phyloP scores from a whole-genome alignment of 2,113 vertebrate genomes.

The Pavo muticus region DNA sequence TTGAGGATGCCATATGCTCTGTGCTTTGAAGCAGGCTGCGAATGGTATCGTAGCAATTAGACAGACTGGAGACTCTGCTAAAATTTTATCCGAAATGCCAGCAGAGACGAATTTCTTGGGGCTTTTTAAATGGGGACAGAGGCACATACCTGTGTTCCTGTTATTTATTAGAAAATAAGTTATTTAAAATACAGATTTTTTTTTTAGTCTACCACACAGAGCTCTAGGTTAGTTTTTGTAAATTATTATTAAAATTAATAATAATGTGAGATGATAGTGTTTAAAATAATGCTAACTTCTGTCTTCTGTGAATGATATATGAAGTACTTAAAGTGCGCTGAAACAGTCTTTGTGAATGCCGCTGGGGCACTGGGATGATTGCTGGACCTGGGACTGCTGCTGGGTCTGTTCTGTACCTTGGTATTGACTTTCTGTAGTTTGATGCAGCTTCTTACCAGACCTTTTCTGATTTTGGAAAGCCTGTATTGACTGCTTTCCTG shows the following conservation, averaged over 20 bases:
- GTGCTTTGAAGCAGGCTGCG: slow-evolving; percentile 62
- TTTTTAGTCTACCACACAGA: background rate
- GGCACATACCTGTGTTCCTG: slow-evolving; percentile 12
- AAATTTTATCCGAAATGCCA: slow-evolving; percentile 70
- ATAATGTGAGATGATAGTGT: background rate
- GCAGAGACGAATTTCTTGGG: slow-evolving; percentile 63
- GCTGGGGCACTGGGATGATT: background rate
- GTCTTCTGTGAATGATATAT: background rate
- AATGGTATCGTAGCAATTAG: slow-evolving; percentile 53
- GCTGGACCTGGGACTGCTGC: background rate
- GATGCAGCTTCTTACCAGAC: background rate
- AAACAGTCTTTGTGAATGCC: background rate
- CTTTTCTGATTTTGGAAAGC: background rate
- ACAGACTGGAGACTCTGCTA: slow-evolving; percentile 52
- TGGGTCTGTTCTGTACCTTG: background rate
- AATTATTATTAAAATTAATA: too few species aligned
- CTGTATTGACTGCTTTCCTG: background rate
- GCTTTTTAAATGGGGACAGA: slow-evolving; percentile 48
- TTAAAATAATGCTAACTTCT: background rate
- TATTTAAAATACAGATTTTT: slow-evolving; percentile 48
- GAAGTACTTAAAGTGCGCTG: background rate
- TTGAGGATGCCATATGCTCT: slow-evolving; percentile 79
- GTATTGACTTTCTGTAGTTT: slow-evolving; percentile 14
- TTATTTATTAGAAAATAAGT: slow-evolving; percentile 63
- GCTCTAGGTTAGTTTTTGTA: background rate